These are phyloP conservation scores for Lasius fuliginosus DNA, from an alignment of 2,888 invertebrate species.

Conservation along the genomic window DNA sequence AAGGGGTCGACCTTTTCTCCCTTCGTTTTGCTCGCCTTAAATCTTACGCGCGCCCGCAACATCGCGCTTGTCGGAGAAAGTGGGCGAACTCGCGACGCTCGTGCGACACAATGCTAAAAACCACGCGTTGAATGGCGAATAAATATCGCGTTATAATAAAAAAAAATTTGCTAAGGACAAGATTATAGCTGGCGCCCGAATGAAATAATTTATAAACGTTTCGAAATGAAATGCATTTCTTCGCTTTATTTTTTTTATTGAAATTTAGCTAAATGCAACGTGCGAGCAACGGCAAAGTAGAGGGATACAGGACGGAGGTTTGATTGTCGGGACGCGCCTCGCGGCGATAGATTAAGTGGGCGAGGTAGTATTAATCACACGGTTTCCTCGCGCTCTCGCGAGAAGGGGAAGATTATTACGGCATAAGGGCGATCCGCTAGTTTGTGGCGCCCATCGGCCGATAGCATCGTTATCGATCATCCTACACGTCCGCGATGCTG, in stretches of 20 bases:
- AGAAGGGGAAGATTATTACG: conserved; percentile 72
- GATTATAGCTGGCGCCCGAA: neutral
- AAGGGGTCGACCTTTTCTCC: conserved; percentile 48
- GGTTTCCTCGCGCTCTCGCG: conserved; percentile 62
- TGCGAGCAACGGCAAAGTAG: conserved; percentile 17
- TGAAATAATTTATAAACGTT: neutral
- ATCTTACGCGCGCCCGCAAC: conserved; percentile 31
- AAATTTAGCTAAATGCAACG: conserved; percentile 4
- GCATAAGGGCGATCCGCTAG: conserved; percentile 70
- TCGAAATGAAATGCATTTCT: neutral
- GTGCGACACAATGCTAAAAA: neutral
- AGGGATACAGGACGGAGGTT: conserved; percentile 32
- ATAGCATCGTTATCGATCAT: conserved; percentile 81
- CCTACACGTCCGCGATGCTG: conserved; percentile 71
- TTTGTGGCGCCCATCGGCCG: conserved; percentile 64
- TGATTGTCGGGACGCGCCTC: conserved; percentile 49
- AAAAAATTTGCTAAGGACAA: neutral
- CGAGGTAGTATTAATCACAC: conserved; percentile 78
- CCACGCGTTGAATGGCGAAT: conserved; percentile 10
- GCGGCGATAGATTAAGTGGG: conserved; percentile 58
- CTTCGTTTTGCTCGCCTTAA: conserved; percentile 41
- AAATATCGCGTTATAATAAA: neutral
- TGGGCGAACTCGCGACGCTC: conserved; percentile 7
- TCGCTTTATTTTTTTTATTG: neutral
- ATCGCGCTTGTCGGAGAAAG: conserved; percentile 59